These are phyloP conservation scores for Tachysurus fulvidraco DNA, from an alignment of 2,113 vertebrate genomes.

Conservation along the genomic window DNA sequence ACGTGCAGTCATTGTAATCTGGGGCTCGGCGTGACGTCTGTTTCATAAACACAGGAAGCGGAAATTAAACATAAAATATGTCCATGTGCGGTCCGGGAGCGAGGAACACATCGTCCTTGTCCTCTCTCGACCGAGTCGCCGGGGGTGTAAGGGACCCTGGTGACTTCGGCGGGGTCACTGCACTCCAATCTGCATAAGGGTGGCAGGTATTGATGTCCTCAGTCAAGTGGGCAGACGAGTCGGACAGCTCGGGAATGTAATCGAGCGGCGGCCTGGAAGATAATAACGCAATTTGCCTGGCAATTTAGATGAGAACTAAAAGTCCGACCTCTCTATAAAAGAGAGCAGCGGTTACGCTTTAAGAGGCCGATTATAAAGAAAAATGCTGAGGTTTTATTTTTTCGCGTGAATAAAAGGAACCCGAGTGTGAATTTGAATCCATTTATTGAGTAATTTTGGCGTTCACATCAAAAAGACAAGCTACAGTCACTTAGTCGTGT, in stretches of 20 bases:
- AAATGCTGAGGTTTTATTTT: neutral
- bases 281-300: conserved; percentile 70
- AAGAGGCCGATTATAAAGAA: neutral
- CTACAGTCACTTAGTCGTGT: neutral
- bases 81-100: neutral
- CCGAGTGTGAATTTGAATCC: neutral
- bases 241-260: conserved; percentile 51
- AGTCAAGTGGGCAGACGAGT: conserved; percentile 66
- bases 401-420: neutral
- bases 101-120: neutral
- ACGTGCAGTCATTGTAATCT: neutral
- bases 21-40: neutral
- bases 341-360: neutral
- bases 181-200: conserved; percentile 62
- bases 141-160: neutral
- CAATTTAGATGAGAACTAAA: conserved; percentile 61
- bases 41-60: neutral
- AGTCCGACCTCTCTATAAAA: conserved; percentile 25
- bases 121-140: neutral
- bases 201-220: conserved; percentile 66
- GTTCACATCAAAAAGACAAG: neutral
- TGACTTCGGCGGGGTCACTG: conserved; percentile 39
- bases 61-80: neutral
- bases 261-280: conserved; percentile 59
- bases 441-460: neutral